Evolutionary conservation across 2,888 invertebrate species (phyloP).

Genomic region (Cristatella mucedo): DNA sequence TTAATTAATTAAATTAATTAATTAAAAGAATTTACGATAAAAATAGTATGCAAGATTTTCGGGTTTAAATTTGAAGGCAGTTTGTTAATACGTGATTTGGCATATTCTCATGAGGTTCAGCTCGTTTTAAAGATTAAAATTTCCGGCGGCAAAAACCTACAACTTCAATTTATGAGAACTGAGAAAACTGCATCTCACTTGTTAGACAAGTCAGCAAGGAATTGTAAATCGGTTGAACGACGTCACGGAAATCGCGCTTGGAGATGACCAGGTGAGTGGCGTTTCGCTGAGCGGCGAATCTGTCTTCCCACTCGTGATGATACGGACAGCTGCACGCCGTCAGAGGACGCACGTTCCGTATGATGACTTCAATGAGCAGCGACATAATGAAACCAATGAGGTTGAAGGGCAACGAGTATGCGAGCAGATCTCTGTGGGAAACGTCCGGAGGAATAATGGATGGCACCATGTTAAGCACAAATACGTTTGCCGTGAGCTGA

Average conservation of each 20-base stretch:
- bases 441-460: slow-evolving; percentile 3
- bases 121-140: too few species aligned
- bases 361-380: slow-evolving; percentile 3
- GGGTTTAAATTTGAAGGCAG: too few species aligned
- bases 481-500: slow-evolving; percentile 5
- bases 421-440: slow-evolving; percentile 1
- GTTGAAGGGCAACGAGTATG: slow-evolving; percentile 7
- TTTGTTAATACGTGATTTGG: too few species aligned
- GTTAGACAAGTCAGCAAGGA: slow-evolving; percentile 4
- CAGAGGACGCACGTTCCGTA: not conserved
- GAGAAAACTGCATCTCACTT: slow-evolving; percentile 1
- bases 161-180: too few species aligned
- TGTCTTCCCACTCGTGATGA: slow-evolving; percentile 8
- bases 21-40: too few species aligned
- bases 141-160: too few species aligned
- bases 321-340: slow-evolving; percentile 1
- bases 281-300: slow-evolving; percentile 4
- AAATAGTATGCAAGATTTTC: too few species aligned
- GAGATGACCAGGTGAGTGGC: slow-evolving; percentile 3
- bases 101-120: too few species aligned
- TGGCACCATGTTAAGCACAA: slow-evolving; percentile 7
- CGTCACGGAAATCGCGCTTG: not conserved
- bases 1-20: too few species aligned
- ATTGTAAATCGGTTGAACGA: slow-evolving; percentile 5
- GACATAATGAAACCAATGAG: slow-evolving; percentile 1